Conservation (phyloP, 2,113 vertebrate species). For the Heterotilapia buettikoferi region DNA sequence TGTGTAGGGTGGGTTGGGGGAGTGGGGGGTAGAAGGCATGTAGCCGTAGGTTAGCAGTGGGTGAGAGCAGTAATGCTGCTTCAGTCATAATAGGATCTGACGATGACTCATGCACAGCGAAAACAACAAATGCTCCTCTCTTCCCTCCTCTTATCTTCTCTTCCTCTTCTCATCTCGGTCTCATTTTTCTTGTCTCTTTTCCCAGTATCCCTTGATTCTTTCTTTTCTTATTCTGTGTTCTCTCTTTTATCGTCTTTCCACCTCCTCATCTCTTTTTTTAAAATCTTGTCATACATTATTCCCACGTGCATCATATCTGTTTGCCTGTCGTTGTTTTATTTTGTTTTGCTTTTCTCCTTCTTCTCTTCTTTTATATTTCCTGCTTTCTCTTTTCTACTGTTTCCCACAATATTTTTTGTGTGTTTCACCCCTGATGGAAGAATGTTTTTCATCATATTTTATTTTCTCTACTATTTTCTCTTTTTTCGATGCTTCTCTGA, state of each 20-base stretch:
- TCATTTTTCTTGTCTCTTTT: background rate
- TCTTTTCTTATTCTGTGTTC: background rate
- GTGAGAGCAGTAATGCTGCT: conserved; percentile 50
- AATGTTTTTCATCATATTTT: background rate
- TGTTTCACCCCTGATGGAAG: background rate
- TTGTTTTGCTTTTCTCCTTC: background rate
- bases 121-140: conserved; percentile 43
- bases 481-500: background rate
- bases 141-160: conserved; percentile 6
- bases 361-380: background rate
- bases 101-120: conserved; percentile 50
- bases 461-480: background rate
- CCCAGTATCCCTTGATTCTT: background rate
- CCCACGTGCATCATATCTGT: background rate
- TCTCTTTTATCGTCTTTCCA: background rate
- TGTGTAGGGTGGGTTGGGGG: background rate
- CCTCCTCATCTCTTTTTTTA: background rate
- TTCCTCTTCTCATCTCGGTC: conserved; percentile 5
- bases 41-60: conserved; percentile 61
- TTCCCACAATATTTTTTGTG: background rate
- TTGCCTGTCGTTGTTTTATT: background rate
- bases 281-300: background rate
- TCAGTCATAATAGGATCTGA: conserved; percentile 64
- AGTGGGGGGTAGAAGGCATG: conserved; percentile 28
- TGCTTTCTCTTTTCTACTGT: background rate